These are phyloP conservation scores for Petromus typicus DNA, from an alignment of 2,113 vertebrate species.

Conservation along the genomic window DNA sequence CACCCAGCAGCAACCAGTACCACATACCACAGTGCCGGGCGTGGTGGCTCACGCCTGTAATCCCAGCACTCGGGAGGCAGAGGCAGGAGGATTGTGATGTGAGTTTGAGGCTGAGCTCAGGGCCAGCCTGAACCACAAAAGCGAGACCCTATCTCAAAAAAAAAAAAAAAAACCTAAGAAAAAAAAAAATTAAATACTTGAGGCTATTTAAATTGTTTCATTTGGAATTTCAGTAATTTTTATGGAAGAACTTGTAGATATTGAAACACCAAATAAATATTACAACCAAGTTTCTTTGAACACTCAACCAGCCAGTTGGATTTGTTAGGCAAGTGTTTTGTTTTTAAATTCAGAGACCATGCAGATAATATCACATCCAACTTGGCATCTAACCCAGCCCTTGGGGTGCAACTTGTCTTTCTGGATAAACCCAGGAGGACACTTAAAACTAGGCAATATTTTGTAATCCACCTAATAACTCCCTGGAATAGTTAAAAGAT, in stretches of 20 bases:
- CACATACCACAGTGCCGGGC: no score
- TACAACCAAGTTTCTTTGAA: slow-evolving; percentile 35
- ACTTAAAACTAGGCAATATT: background rate
- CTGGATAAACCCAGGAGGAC: background rate
- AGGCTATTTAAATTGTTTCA: slow-evolving; percentile 37
- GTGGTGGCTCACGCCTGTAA: no score
- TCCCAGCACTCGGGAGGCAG: no score
- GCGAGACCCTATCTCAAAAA: no score
- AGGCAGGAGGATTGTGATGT: no score
- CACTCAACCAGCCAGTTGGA: background rate
- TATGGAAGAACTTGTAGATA: background rate
- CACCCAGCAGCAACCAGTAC: no score
- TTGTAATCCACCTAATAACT: background rate
- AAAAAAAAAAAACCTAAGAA: no score
- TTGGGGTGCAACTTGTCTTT: background rate
- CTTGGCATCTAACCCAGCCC: background rate
- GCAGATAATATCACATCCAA: background rate
- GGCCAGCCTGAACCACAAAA: no score
- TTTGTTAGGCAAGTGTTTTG: background rate
- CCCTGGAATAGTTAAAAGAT: slow-evolving; percentile 28
- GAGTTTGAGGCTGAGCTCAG: no score
- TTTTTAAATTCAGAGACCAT: slow-evolving; percentile 18
- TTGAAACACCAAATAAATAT: slow-evolving; percentile 38
- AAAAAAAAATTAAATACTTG: slow-evolving; percentile 41
- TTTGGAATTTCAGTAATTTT: slow-evolving; percentile 7